phyloP scores from a whole-genome alignment of 2,113 vertebrate species.

The Cephalopterus ornatus region DNA sequence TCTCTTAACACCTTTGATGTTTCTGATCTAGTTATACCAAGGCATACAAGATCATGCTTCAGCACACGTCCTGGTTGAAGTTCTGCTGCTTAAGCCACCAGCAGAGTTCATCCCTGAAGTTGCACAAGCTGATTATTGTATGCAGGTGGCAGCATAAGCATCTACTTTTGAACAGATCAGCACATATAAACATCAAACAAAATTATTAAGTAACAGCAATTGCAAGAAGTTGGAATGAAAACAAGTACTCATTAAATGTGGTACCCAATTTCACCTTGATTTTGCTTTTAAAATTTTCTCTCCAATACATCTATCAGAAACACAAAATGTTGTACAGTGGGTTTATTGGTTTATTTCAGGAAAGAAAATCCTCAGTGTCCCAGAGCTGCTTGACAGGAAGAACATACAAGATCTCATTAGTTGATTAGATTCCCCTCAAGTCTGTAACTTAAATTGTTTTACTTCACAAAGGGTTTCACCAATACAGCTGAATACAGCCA shows the following conservation, averaged over 20 bases:
- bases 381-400: background rate
- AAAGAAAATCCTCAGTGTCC: background rate
- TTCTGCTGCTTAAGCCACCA: background rate
- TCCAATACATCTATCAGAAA: background rate
- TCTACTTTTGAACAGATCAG: background rate
- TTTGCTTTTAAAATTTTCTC: background rate
- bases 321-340: background rate
- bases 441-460: background rate
- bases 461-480: background rate
- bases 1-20: background rate
- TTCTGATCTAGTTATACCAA: background rate
- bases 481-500: background rate
- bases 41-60: background rate
- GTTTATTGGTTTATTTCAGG: background rate
- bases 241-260: background rate
- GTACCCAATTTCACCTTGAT: background rate
- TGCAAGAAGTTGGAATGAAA: background rate
- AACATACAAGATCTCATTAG: background rate
- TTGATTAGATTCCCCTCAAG: background rate
- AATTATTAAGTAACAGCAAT: background rate
- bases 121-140: constrained; percentile 40
- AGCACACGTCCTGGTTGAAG: background rate
- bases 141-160: constrained; percentile 63
- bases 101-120: background rate
- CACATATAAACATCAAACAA: background rate